Percentiles rank a stretch among this genome's conserved stretches.
Evolutionary conservation across 2,888 invertebrate genomes (phyloP).

Genomic region (Trisateles emortualis): DNA sequence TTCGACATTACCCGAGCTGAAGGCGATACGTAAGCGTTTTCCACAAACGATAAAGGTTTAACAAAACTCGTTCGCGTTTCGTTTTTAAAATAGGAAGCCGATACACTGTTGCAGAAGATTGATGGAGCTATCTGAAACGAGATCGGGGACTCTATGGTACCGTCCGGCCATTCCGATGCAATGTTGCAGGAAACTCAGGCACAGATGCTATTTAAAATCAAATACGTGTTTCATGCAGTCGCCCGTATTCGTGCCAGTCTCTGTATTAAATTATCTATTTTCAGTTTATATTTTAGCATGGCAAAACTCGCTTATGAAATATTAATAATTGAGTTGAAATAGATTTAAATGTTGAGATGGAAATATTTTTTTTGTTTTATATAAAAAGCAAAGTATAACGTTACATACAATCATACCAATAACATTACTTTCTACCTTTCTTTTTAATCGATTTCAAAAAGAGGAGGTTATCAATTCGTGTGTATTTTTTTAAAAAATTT

Average conservation of each 20-base stretch:
- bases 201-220: slow-evolving; percentile 64
- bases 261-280: slow-evolving; percentile 38
- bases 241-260: slow-evolving; percentile 19
- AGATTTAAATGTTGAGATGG: neutral
- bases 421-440: too few relatives aligned
- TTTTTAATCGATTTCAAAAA: too few relatives aligned
- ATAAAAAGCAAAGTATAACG: too few relatives aligned
- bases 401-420: too few relatives aligned
- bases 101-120: slow-evolving; percentile 79
- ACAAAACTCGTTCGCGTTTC: slow-evolving; percentile 55
- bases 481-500: too few relatives aligned
- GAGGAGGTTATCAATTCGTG: too few relatives aligned
- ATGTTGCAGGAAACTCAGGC: slow-evolving; percentile 56
- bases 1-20: slow-evolving; percentile 39
- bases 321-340: neutral
- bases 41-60: slow-evolving; percentile 56
- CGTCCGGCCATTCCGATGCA: slow-evolving; percentile 54
- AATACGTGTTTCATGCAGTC: slow-evolving; percentile 52
- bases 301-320: neutral
- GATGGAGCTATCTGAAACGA: slow-evolving; percentile 80
- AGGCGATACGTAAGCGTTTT: slow-evolving; percentile 50
- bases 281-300: slow-evolving; percentile 5
- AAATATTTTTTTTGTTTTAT: neutral
- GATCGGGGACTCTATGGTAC: slow-evolving; percentile 69
- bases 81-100: slow-evolving; percentile 65